These are phyloP conservation scores for Onthophagus sagittarius DNA, from an alignment of 2,888 invertebrate species.

Conservation along the genomic window DNA sequence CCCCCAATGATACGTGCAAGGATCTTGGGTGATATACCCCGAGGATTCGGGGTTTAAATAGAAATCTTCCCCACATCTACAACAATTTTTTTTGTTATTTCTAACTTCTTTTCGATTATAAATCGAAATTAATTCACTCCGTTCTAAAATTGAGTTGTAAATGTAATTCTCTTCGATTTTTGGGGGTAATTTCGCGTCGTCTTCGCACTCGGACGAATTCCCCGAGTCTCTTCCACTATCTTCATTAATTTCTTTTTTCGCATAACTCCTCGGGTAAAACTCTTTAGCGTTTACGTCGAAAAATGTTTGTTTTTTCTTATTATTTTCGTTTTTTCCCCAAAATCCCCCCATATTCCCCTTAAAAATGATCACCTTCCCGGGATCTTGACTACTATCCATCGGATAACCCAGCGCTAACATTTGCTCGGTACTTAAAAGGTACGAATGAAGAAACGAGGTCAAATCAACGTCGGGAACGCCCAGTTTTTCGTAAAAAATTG, in stretches of 20 bases:
- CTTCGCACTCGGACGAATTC: constrained; percentile 49
- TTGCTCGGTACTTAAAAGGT: constrained; percentile 59
- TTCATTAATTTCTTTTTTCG: constrained; percentile 15
- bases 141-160: not conserved
- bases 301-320: constrained; percentile 10
- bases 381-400: constrained; percentile 58
- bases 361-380: constrained; percentile 61
- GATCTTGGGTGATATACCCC: constrained; percentile 67
- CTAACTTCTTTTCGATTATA: not conserved
- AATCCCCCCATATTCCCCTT: constrained; percentile 41
- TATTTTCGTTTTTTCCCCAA: not conserved
- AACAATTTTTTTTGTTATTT: constrained; percentile 49
- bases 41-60: constrained; percentile 62
- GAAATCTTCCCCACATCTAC: constrained; percentile 70
- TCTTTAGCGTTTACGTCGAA: constrained; percentile 67
- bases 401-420: constrained; percentile 70
- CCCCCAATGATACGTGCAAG: constrained; percentile 89
- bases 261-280: constrained; percentile 54
- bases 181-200: too few species aligned
- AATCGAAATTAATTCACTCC: not conserved
- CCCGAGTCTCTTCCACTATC: constrained; percentile 42
- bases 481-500: constrained; percentile 46
- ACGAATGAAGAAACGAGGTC: constrained; percentile 56
- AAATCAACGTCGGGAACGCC: constrained; percentile 55
- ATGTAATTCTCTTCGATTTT: not conserved